Evolutionary conservation across 1,140 invertebrate species (phyloP).

Genomic region (Solen grandis): DNA sequence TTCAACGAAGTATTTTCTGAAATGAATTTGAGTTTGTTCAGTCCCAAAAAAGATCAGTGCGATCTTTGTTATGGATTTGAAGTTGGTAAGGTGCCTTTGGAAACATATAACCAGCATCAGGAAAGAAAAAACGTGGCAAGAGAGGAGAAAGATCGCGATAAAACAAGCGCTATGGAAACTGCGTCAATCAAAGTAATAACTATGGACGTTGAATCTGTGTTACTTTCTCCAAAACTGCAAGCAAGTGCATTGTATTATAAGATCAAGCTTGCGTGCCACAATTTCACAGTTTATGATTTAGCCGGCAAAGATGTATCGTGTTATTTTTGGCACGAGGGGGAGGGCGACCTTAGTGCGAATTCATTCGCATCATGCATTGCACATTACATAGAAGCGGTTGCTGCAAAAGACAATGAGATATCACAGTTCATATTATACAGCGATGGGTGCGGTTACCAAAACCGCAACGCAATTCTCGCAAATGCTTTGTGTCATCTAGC

Average conservation of each 20-base stretch:
- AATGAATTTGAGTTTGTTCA: not conserved
- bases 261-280: not conserved
- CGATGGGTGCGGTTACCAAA: constrained; percentile 39
- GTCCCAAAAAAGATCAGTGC: constrained; percentile 10
- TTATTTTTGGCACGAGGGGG: constrained; percentile 12
- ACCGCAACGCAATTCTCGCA: constrained; percentile 8
- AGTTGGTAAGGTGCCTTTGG: not conserved
- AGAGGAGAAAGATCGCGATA: not conserved
- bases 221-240: not conserved
- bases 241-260: constrained; percentile 4
- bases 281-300: constrained; percentile 5
- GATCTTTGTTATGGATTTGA: not conserved
- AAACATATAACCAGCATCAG: not conserved
- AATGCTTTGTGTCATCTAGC: constrained; percentile 23
- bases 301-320: not conserved
- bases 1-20: constrained; percentile 13
- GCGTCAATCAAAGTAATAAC: not conserved
- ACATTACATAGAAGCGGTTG: not conserved
- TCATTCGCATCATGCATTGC: constrained; percentile 13
- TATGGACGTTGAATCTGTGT: not conserved
- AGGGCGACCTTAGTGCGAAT: constrained; percentile 5
- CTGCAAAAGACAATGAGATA: not conserved
- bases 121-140: not conserved
- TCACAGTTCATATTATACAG: constrained; percentile 22
- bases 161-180: not conserved